A percentile compares a stretch with the other conserved stretches of the same genome.
Conservation (phyloP, 2,888 invertebrate species). For the Stegana nigrithorax region DNA sequence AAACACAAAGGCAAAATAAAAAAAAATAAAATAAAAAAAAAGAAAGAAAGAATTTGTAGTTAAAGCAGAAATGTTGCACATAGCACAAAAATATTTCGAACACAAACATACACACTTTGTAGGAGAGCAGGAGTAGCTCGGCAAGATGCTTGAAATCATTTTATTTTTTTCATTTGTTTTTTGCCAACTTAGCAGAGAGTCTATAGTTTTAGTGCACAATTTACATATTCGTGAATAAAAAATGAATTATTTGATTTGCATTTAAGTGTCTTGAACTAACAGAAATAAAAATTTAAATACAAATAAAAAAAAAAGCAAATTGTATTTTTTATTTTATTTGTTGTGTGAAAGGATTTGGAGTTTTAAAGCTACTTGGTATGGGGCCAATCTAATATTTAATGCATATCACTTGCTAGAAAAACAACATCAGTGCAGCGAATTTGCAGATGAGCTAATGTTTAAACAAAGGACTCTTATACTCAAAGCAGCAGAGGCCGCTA, state of each 20-base stretch:
- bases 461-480: too few relatives aligned
- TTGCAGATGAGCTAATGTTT: too few relatives aligned
- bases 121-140: too few relatives aligned
- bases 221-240: neutral
- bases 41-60: neutral
- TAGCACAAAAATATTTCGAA: neutral
- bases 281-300: slow-evolving; percentile 6
- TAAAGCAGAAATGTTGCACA: neutral
- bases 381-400: too few relatives aligned
- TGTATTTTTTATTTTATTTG: neutral
- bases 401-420: neutral
- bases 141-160: too few relatives aligned
- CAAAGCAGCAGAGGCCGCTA: too few relatives aligned
- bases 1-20: slow-evolving; percentile 10
- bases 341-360: neutral
- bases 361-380: too few relatives aligned
- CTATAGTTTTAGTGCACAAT: slow-evolving; percentile 7
- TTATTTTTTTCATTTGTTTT: neutral
- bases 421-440: too few relatives aligned
- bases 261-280: neutral
- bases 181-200: neutral
- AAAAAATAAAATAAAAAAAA: neutral
- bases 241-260: neutral
- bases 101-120: too few relatives aligned
- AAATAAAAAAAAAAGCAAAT: neutral